Conservation (phyloP, 1,140 invertebrate species). For the Mylabris phalerata region DNA sequence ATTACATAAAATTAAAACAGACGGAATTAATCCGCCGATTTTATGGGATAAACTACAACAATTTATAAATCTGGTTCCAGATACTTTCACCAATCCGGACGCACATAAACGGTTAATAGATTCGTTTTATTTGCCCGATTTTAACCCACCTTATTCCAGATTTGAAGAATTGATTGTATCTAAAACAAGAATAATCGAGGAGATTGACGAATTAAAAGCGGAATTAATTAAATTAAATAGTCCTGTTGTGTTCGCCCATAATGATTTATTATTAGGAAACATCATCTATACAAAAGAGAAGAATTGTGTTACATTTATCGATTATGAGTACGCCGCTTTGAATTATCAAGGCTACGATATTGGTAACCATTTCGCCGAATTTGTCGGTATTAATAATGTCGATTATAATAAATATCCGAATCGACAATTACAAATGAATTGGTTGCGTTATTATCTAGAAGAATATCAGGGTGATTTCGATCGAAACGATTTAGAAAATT, state of each 20-base stretch:
- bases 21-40: conserved; percentile 46
- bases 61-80: conserved; percentile 67
- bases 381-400: conserved; percentile 73
- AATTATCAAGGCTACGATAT: conserved; percentile 97
- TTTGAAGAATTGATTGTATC: conserved; percentile 61
- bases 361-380: conserved; percentile 97
- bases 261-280: conserved; percentile 93
- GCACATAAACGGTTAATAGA: conserved; percentile 56
- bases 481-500: conserved; percentile 55
- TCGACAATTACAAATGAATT: conserved; percentile 71
- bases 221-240: conserved; percentile 59
- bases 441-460: conserved; percentile 71
- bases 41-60: conserved; percentile 69
- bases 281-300: conserved; percentile 74
- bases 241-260: conserved; percentile 94
- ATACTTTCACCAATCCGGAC: conserved; percentile 50
- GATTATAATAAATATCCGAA: conserved; percentile 75
- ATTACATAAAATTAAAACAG: conserved; percentile 62
- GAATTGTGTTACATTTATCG: conserved; percentile 83
- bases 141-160: conserved; percentile 47
- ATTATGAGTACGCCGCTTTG: conserved; percentile 92
- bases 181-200: conserved; percentile 58
- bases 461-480: conserved; percentile 48
- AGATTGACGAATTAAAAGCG: conserved; percentile 61
- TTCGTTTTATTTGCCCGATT: neutral